Evolutionary conservation across 53 echinoderm and acorn worm species (phyloP), one percentile per base, ranked within the genome.

Genomic region (Temnopleurus reevesii): DNA sequence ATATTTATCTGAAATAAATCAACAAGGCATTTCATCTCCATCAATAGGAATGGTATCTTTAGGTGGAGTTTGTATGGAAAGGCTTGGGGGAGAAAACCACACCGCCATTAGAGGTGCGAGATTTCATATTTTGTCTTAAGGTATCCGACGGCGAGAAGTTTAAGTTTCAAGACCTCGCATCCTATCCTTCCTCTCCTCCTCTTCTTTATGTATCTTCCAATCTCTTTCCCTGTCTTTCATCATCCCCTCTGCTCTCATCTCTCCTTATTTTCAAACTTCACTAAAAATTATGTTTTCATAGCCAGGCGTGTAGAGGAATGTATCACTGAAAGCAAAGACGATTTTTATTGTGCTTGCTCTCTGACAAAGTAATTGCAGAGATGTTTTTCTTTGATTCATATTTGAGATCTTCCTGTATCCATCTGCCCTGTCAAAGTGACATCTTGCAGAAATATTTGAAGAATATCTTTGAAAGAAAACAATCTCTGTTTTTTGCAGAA

Each of bases 71-170:
- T 71, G 36, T 71, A 17, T 41, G 36, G 38, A 41, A 41, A 46
- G 47, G 47, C 53, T 49, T 3, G 13, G 51, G 80, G 80, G 31
- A 29, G 80, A 21, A 80, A 80, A 26, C 80, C 80, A 80, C 29
- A 80, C 80, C 9, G 2, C 13, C 51, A 44, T 46, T 53, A 8
- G 53, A 80, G 80, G 80, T 80, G 80, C 47, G 80, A 53, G 53
- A 80, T 80, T 80, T 80, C 80, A 80, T 80, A 80, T 80, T 53
- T 80, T 41, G 41, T 71, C 71, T 71, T 41, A 71, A 43, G 41
- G 41, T 71, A 71, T 71, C 71, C 71, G 41, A 71, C n/a, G 71
- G 71, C 71, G 36, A 38, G 19, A 36, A 71, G 71, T 71, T 71
- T 71, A 38, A 41, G 71, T 71, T 71, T 71, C 71, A 71, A 71